Evolutionary conservation across 2,888 invertebrate species (phyloP).

Genomic region (Caradrina clavipalpis): DNA sequence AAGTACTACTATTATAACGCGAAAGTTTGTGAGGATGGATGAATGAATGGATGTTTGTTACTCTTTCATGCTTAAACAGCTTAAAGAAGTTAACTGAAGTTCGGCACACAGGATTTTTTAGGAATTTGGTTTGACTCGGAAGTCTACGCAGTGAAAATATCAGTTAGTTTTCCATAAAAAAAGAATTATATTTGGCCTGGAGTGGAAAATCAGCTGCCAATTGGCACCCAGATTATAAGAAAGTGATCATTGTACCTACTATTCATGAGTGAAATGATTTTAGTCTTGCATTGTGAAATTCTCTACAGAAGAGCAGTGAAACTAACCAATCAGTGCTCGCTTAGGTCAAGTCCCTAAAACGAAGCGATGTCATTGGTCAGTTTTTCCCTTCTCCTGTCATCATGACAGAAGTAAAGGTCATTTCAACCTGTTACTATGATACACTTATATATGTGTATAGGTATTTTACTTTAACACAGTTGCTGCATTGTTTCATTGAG

Average conservation of each 20-base stretch:
- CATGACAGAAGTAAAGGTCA: not conserved
- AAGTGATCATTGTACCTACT: not conserved
- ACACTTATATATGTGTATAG: not conserved
- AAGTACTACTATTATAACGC: too few species aligned
- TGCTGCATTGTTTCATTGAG: constrained; percentile 26
- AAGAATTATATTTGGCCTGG: not conserved
- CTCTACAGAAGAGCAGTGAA: not conserved
- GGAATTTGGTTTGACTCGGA: too few species aligned
- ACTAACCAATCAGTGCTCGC: not conserved
- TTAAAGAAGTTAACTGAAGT: too few species aligned
- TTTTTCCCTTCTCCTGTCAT: not conserved
- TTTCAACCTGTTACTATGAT: not conserved
- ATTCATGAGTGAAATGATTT: not conserved
- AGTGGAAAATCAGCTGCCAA: not conserved
- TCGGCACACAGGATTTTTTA: too few species aligned
- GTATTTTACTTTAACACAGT: constrained; percentile 8
- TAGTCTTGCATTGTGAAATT: not conserved
- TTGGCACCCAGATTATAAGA: not conserved
- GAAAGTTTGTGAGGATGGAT: too few species aligned
- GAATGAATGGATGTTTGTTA: too few species aligned
- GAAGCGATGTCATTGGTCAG: not conserved
- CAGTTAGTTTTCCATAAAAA: not conserved
- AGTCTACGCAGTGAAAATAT: too few species aligned
- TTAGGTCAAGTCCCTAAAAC: not conserved
- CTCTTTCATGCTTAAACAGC: too few species aligned